Conservation (phyloP, 1,140 invertebrate genomes). For the Orchesella cincta region DNA sequence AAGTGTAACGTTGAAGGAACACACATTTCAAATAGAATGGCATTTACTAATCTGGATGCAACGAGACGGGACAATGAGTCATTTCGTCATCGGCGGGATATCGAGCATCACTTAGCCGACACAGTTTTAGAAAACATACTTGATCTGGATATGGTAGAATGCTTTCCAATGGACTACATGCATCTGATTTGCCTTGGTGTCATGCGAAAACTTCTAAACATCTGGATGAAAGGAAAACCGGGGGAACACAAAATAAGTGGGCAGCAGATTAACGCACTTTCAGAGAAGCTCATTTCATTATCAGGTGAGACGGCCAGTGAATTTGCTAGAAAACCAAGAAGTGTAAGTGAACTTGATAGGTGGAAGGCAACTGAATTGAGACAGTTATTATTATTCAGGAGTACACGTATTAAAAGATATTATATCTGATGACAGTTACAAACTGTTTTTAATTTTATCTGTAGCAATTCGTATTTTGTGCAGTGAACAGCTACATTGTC, state of each 20-base stretch:
- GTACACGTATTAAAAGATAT: constrained; percentile 26
- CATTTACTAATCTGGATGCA: constrained; percentile 43
- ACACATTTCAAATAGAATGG: background rate
- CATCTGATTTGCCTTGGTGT: constrained; percentile 57
- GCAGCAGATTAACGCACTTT: background rate
- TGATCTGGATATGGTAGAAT: constrained; percentile 49
- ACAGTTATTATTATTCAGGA: constrained; percentile 39
- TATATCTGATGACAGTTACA: constrained; percentile 8
- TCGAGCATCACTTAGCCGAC: background rate
- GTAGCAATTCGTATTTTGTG: constrained; percentile 30
- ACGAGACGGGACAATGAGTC: constrained; percentile 43
- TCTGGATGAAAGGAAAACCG: constrained; percentile 48
- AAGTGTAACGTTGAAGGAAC: constrained; percentile 49
- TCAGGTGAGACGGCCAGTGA: constrained; percentile 42
- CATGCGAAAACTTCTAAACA: constrained; percentile 53
- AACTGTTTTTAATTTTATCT: constrained; percentile 28
- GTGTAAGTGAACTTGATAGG: constrained; percentile 12
- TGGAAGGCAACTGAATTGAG: constrained; percentile 45
- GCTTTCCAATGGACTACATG: constrained; percentile 56
- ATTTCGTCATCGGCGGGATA: constrained; percentile 49
- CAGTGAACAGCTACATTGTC: background rate
- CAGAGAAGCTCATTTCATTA: background rate
- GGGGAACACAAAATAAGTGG: background rate
- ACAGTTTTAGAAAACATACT: background rate
- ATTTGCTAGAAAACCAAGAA: constrained; percentile 42